Percentiles rank a stretch among this genome's conserved stretches.
Conservation (phyloP, 2,797 vertebrate genomes). For the Pteronotus mesoamericanus region DNA sequence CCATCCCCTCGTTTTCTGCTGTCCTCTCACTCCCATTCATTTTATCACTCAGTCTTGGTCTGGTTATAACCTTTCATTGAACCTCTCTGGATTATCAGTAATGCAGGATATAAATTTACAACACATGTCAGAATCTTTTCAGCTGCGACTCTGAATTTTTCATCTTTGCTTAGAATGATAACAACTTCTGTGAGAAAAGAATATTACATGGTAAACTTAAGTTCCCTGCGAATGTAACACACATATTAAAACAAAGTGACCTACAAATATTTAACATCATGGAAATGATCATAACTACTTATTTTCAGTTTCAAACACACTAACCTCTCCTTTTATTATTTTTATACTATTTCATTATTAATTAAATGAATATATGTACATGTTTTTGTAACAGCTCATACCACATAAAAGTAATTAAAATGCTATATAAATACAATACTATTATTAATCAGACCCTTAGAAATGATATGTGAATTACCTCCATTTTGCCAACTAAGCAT, state of each 20-base stretch:
- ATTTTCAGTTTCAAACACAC: slow-evolving; percentile 40
- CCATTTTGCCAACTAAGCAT: slow-evolving; percentile 21
- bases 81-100: slow-evolving; percentile 65
- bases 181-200: slow-evolving; percentile 43
- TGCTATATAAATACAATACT: neutral
- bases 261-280: slow-evolving; percentile 41
- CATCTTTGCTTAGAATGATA: slow-evolving; percentile 62
- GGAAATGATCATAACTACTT: slow-evolving; percentile 27
- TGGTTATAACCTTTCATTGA: slow-evolving; percentile 62
- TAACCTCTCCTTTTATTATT: slow-evolving; percentile 36
- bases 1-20: slow-evolving; percentile 62
- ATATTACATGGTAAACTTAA: neutral
- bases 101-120: slow-evolving; percentile 69
- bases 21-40: slow-evolving; percentile 58
- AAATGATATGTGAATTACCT: slow-evolving; percentile 9
- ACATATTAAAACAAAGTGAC: slow-evolving; percentile 37
- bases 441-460: slow-evolving; percentile 17
- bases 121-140: slow-evolving; percentile 66
- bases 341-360: slow-evolving; percentile 49
- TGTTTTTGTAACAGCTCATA: slow-evolving; percentile 1
- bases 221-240: neutral
- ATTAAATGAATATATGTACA: slow-evolving; percentile 26
- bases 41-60: slow-evolving; percentile 54
- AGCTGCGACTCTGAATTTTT: slow-evolving; percentile 68
- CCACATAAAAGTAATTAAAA: slow-evolving; percentile 22